Evolutionary conservation across 2,113 vertebrate species (phyloP), one percentile per base, ranked within the genome.

Genomic region (Cyphomyrus plagiostoma): DNA sequence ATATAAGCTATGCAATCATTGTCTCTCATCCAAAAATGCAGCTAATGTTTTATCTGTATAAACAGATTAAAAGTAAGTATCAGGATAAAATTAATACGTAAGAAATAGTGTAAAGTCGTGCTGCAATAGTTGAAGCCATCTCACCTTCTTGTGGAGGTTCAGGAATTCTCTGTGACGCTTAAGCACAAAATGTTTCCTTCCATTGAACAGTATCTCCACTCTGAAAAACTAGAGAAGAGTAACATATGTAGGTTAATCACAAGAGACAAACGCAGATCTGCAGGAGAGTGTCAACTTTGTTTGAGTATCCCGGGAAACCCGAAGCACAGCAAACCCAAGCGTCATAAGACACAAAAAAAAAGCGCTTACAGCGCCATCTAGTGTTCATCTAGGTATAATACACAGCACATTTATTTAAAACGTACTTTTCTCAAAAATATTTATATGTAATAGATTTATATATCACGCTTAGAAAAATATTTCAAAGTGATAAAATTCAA

Each of bases 151-250:
- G 93, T 99, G 98, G 39, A 99, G 96, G 0, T 94, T 95, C 89
- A 98, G 97, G 94, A 99, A 99, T 90, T 99, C 98, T 4, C 97
- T 97, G 95, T 95, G 96, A 90, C 97, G 96, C 90, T 96, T 95
- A 1, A 94, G 94, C 53, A 99, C 95, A 0, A 92, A 96, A 93
- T 99, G 98, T 92, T 97, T 97, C 93, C 98, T 96, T 88, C 96
- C 98, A 26, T 97, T 95, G 91, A 95, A 98, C 89, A 97, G 92
- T 90, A 99, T 96, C 89, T 99, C 98, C 88, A 99, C 96, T 89
- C 93, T 93, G 95, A 98, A 99, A 89, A 97, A 95, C 98, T 99
- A 93, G 9, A 90, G 77, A 39, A 91, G 15, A 46, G 45, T 87
- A 46, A 23, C 21, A 4, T 50, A 85, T 15, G 46, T 4, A 52